Base-by-base conservation (phyloP, 2,797 vertebrate genomes). In the Myiotriccus ornatus region DNA sequence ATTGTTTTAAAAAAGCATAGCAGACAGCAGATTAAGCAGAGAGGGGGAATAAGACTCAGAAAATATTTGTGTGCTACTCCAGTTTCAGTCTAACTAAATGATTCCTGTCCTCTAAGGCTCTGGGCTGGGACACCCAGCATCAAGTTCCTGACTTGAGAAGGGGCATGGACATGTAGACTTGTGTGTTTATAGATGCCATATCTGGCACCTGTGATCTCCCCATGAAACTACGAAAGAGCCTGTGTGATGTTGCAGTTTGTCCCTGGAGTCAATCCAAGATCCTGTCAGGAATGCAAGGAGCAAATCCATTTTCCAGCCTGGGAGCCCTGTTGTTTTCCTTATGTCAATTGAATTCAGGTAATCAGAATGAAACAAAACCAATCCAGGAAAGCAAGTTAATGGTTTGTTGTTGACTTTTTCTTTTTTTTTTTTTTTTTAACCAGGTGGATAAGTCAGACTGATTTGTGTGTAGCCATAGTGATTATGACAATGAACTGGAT, bases 401-500 rank as follows among this genome's bases (percentile, higher is more conserved):
- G 28, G 13, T 22, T 77, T 69, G 21, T 17, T 32, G 2, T 32
- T 41, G 41, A 25, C 3, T n/a, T 37, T 16, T 22, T 14, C 3
- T n/a, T 37, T 16, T 22, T 14, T 59, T 27, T 47, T 47, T 25
- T 44, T 69, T 55, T 56, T 67, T 3, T 24, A 8, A 32, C 0
- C 2, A 19, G 4, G 8, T 3, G 1, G 5, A 27, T 86, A 39
- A 43, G 6, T 47, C 46, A 53, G 50, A 37, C 9, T 34, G 1
- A 0, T 50, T 60, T 89, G 6, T 56, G 16, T 35, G 30, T 23
- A 59, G n/a, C 20, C 30, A 20, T 4, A 63, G 19, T 25, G 39
- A 75, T 16, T 46, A 35, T 9, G 41, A 49, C 23, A 53, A 8
- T 28, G 22, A 80, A 10, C 15, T 47, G 50, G 16, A 60, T 19